phyloP scores from a whole-genome alignment of 2,113 vertebrate genomes.

The Notothenia coriiceps region DNA sequence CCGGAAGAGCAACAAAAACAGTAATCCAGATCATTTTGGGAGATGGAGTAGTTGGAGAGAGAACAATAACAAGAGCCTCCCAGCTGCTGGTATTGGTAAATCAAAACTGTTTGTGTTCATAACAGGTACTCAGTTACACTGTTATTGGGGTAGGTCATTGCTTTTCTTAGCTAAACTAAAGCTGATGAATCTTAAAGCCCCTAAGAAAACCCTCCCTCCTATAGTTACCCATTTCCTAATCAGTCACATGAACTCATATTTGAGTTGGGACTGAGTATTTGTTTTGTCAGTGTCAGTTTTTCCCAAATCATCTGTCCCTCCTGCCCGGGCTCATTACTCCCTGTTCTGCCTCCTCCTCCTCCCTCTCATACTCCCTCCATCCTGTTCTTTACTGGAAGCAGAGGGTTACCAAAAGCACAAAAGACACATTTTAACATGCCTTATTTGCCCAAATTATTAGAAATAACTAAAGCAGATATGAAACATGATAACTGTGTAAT shows the following conservation, averaged over 20 bases:
- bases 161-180: conserved; percentile 27
- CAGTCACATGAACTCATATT: conserved; percentile 42
- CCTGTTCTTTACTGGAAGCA: conserved; percentile 27
- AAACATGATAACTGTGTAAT: conserved; percentile 8
- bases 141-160: not conserved
- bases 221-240: conserved; percentile 39
- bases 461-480: conserved; percentile 11
- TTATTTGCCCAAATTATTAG: conserved; percentile 17
- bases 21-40: conserved; percentile 53
- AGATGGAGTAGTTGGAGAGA: conserved; percentile 56
- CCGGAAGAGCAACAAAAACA: conserved; percentile 45
- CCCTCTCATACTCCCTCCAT: conserved; percentile 10
- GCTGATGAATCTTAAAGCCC: not conserved
- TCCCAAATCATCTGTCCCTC: conserved; percentile 54
- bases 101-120: conserved; percentile 43
- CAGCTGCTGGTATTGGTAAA: conserved; percentile 42
- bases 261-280: conserved; percentile 40
- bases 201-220: conserved; percentile 1
- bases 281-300: conserved; percentile 44
- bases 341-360: conserved; percentile 12
- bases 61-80: conserved; percentile 22
- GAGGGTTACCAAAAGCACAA: not conserved
- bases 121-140: conserved; percentile 30
- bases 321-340: conserved; percentile 62
- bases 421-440: conserved; percentile 11